A percentile compares a stretch with the other conserved stretches of the same genome.
Conservation (phyloP, 2,888 invertebrate genomes). For the Macrophya annulata region DNA sequence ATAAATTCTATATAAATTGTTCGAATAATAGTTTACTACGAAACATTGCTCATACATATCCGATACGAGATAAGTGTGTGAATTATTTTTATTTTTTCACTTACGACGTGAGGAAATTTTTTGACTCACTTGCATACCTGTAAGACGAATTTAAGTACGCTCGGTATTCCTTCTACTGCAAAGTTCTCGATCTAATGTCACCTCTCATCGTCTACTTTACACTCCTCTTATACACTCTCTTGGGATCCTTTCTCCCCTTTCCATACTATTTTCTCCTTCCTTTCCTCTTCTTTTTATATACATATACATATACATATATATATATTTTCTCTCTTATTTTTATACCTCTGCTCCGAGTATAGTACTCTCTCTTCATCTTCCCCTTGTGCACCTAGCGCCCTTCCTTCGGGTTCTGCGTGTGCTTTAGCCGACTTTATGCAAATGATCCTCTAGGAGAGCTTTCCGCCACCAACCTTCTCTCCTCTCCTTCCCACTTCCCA, state of each 20-base stretch:
- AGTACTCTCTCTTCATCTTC: slow-evolving; percentile 29
- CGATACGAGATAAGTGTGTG: neutral
- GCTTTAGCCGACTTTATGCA: slow-evolving; percentile 52
- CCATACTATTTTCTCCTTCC: neutral
- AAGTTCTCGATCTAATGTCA: slow-evolving; percentile 49
- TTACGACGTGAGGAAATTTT: neutral
- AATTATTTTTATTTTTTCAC: neutral
- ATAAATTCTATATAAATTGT: neutral
- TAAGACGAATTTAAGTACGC: slow-evolving; percentile 10
- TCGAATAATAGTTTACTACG: neutral
- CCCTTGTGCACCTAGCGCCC: slow-evolving; percentile 18
- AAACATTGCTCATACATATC: neutral
- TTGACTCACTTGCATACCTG: neutral
- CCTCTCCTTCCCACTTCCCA: neutral
- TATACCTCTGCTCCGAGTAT: neutral
- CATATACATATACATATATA: too few relatives aligned
- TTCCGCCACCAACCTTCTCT: slow-evolving; percentile 18
- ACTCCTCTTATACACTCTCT: slow-evolving; percentile 46
- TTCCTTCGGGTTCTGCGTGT: slow-evolving; percentile 36
- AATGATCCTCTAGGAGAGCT: slow-evolving; percentile 51
- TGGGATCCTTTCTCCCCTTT: slow-evolving; percentile 30
- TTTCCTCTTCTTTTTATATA: neutral
- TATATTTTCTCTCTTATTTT: too few relatives aligned
- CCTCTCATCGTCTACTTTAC: slow-evolving; percentile 53
- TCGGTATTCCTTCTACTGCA: neutral